A percentile compares a stretch with the other conserved stretches of the same genome.
phyloP scores from a whole-genome alignment of 1,140 invertebrate species.

The Drosophila melanica region DNA sequence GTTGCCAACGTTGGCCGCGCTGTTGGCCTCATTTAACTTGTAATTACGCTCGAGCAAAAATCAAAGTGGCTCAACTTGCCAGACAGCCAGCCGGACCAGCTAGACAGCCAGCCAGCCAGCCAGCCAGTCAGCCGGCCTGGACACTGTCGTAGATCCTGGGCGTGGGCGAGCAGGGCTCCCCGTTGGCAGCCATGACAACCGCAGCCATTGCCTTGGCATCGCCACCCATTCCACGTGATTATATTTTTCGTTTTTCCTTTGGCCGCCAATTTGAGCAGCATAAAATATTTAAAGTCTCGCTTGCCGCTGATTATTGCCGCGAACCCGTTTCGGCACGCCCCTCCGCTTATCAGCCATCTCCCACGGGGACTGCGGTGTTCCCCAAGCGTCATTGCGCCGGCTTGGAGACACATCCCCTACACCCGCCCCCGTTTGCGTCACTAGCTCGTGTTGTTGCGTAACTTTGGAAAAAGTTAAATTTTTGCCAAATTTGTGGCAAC shows the following conservation, averaged over 20 bases:
- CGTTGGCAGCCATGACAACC: conserved; percentile 43
- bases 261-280: conserved; percentile 72
- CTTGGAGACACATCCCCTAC: conserved; percentile 41
- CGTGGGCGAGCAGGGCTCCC: conserved; percentile 2
- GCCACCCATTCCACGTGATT: background rate
- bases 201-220: conserved; percentile 15
- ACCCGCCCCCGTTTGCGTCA: background rate
- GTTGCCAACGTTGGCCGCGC: conserved; percentile 52
- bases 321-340: conserved; percentile 18
- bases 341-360: background rate
- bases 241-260: conserved; percentile 53
- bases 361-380: conserved; percentile 28
- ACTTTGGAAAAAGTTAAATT: conserved; percentile 58
- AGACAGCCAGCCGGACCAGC: conserved; percentile 26
- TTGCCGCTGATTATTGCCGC: conserved; percentile 76
- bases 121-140: conserved; percentile 17
- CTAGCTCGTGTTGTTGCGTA: conserved; percentile 7
- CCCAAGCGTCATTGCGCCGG: conserved; percentile 41
- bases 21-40: conserved; percentile 82
- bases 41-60: conserved; percentile 83
- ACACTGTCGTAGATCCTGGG: conserved; percentile 11
- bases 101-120: conserved; percentile 7
- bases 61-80: conserved; percentile 82
- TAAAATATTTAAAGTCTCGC: conserved; percentile 81
- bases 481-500: conserved; percentile 56